Evolutionary conservation across 2,797 vertebrate species (phyloP), one percentile per base, ranked within the genome.

Genomic region (Enoplosus armatus): DNA sequence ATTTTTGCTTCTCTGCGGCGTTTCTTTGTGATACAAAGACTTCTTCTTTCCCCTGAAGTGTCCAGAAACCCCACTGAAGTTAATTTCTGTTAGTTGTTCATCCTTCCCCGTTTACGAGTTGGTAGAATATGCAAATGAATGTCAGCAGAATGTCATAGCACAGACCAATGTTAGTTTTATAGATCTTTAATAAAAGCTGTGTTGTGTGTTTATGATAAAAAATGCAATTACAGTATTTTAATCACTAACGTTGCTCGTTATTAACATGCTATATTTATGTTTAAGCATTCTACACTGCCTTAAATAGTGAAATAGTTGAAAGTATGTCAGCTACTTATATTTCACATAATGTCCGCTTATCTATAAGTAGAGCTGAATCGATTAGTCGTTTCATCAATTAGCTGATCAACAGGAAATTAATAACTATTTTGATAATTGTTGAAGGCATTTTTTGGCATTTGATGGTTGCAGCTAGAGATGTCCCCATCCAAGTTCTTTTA

Each of bases 361-460:
- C 33, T 70, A 26, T 39, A 29, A 39, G 31, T 35, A 20, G 11
- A 26, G 48, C 29, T 47, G 16, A 53, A 43, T 11, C 0, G 0
- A 41, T 24, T 8, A n/a, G 12, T 26, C 2, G 0, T n/a, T 68
- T 24, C n/a, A n/a, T n/a, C n/a, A n/a, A n/a, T 16, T 16, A 63
- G 16, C 3, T 73, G 24, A 71, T 18, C 0, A 0, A 29, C 20
- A 27, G 33, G 0, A 1, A 29, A 15, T 41, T 8, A n/a, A 39
- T 27, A 54, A 11, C 24, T 18, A 2, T 53, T 50, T 41, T 51
- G 33, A 20, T 8, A 0, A 12, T 10, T 12, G 20, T 35, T 6
- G 18, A 8, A 20, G 29, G 16, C 4, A 24, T 45, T 15, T 47
- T 48, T 37, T 41, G 9, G 7, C 39, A 8, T 18, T 67, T 35